Conservation (phyloP, 2,888 invertebrate species). For the Euclidia mi region DNA sequence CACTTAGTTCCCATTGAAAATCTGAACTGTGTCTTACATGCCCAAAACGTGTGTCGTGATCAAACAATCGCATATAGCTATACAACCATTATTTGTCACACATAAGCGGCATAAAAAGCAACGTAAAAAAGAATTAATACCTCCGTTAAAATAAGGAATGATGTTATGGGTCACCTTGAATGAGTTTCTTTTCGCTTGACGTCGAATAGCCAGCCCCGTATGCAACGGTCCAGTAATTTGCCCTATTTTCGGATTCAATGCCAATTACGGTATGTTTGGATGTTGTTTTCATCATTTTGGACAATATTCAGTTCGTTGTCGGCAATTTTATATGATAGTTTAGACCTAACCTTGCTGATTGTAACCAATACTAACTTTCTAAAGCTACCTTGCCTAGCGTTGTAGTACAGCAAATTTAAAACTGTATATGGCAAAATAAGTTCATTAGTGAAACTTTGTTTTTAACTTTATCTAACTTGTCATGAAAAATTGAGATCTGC, state of each 20-base stretch:
- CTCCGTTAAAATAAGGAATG: constrained; percentile 64
- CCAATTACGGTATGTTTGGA: neutral
- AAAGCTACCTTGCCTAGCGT: too few species aligned
- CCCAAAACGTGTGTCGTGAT: neutral
- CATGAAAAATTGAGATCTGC: too few species aligned
- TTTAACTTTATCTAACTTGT: too few species aligned
- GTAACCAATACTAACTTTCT: too few species aligned
- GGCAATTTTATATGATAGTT: too few species aligned
- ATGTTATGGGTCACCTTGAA: constrained; percentile 59
- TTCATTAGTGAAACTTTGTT: too few species aligned
- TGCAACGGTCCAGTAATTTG: constrained; percentile 22
- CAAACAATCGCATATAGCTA: constrained; percentile 36
- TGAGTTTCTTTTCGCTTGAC: constrained; percentile 59
- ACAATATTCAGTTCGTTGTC: too few species aligned
- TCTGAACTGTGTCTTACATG: too few species aligned
- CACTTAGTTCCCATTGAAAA: too few species aligned
- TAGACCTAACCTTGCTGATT: too few species aligned
- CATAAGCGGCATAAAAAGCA: constrained; percentile 54
- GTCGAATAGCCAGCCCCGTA: constrained; percentile 36
- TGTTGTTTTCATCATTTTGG: neutral
- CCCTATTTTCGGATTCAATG: neutral
- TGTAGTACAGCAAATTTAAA: too few species aligned
- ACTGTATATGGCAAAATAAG: too few species aligned
- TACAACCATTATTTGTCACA: constrained; percentile 59
- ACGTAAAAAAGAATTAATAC: constrained; percentile 62